These are phyloP conservation scores for Fulmarus glacialis DNA, from an alignment of 2,113 vertebrate genomes.

Conservation along the genomic window DNA sequence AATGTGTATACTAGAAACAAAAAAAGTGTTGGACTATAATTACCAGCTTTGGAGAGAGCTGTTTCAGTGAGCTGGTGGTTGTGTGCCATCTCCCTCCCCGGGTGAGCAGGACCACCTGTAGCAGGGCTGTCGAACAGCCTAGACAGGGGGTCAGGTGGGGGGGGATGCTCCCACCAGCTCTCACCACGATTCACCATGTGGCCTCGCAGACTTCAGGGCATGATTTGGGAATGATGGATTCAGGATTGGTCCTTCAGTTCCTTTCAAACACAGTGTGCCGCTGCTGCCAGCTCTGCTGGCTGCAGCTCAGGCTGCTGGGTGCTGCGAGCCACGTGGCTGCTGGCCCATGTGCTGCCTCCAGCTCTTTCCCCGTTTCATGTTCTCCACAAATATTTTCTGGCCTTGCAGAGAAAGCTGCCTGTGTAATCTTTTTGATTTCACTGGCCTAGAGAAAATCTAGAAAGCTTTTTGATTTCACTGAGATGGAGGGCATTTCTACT, in stretches of 20 bases:
- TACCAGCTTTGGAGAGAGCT: neutral
- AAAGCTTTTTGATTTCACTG: neutral
- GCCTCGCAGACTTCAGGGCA: neutral
- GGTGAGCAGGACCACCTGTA: neutral
- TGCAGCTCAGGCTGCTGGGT: neutral
- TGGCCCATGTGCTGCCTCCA: neutral
- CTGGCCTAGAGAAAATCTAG: neutral
- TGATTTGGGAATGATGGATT: neutral
- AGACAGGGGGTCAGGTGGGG: neutral
- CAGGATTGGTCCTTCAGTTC: neutral
- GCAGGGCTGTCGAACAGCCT: neutral
- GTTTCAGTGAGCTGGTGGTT: neutral
- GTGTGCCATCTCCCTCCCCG: neutral
- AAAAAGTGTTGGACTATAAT: neutral
- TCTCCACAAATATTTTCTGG: neutral
- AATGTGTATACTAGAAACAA: neutral
- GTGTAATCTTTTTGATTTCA: neutral
- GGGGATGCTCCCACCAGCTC: neutral
- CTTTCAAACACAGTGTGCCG: neutral
- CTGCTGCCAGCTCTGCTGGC: neutral
- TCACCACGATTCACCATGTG: rapidly evolving
- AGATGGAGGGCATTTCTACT: neutral
- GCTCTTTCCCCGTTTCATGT: neutral
- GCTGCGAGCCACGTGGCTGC: rapidly evolving
- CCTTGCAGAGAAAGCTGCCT: neutral